Evolutionary conservation across 1,140 invertebrate genomes (phyloP), one percentile per base, ranked within the genome.

Genomic region (Euura lappo): DNA sequence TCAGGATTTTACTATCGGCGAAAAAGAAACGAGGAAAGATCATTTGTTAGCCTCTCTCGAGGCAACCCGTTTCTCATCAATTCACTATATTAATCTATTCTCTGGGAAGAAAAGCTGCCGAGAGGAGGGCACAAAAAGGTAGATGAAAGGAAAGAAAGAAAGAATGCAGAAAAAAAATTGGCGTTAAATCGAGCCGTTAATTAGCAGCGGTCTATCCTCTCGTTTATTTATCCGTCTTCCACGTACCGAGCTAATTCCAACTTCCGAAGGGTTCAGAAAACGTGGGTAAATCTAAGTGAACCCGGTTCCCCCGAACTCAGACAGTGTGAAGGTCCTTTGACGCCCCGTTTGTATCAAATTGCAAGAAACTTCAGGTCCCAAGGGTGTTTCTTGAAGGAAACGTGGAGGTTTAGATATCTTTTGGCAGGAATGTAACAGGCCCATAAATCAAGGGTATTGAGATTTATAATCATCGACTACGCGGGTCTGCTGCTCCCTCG

Each of bases 11-110:
- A 60, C 51, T 60, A 60, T 5, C 51, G 13, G 8, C 51, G 51
- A 60, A 60, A 28, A 60, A 60, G 51, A 60, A 60, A 60, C 51
- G 51, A 60, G 51, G 28, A 6, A 60, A 60, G 51, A 60, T 60
- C 51, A 60, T 60, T 60, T 60, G 51, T 60, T 60, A 60, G 8
- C 51, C 28, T 60, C 51, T 60, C 51, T 60, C 51, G 51, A 60
- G 6, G 51, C 8, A 60, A 60, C 51, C 13, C 51, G 51, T 11
- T n/a, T 60, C 51, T 60, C 51, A n/a, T 60, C 51, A 60, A 60
- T 60, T 60, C 13, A 60, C 51, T 11, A 60, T 60, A 3, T 60
- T 60, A 60, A 60, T 60, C 51, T 60, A 60, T 60, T 60, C 51
- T 60, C 4, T 8, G 51, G 3, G 1, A 60, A 60, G 51, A n/a